Evolutionary conservation across 2,113 vertebrate species (phyloP).

Genomic region (Tretioscincus oriximinensis): DNA sequence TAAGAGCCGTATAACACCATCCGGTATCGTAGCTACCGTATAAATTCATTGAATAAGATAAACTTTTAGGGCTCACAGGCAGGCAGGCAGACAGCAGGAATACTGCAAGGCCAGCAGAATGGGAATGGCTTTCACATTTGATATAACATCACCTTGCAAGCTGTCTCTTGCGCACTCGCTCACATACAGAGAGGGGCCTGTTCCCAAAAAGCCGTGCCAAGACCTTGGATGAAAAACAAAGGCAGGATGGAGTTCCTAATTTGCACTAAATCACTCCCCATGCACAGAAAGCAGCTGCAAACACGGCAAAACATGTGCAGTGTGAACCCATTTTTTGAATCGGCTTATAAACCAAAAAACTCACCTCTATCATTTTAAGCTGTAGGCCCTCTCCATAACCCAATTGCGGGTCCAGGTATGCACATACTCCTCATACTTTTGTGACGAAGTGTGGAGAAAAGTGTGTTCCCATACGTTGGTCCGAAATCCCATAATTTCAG

Average conservation of each 20-base stretch:
- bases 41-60: constrained; percentile 70
- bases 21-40: constrained; percentile 48
- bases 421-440: no score
- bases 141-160: constrained; percentile 59
- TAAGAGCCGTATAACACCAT: constrained; percentile 59
- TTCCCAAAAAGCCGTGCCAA: constrained; percentile 56
- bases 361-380: no score
- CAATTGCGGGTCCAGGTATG: no score
- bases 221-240: constrained; percentile 55
- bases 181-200: constrained; percentile 27
- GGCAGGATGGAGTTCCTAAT: constrained; percentile 35
- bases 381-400: no score
- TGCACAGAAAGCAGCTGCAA: neutral
- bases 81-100: constrained; percentile 36
- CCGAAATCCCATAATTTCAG: no score
- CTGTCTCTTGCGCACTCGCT: neutral
- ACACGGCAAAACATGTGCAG: neutral
- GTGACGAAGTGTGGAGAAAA: no score
- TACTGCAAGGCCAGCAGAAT: constrained; percentile 63
- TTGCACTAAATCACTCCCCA: constrained; percentile 29
- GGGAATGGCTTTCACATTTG: constrained; percentile 62
- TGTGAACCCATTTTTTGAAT: neutral
- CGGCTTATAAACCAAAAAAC: no score
- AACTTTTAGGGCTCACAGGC: constrained; percentile 61
- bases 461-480: no score